A percentile compares a stretch with the other conserved stretches of the same genome.
phyloP scores from a whole-genome alignment of 1,140 invertebrate genomes.

The Gonatopus flavifemur region DNA sequence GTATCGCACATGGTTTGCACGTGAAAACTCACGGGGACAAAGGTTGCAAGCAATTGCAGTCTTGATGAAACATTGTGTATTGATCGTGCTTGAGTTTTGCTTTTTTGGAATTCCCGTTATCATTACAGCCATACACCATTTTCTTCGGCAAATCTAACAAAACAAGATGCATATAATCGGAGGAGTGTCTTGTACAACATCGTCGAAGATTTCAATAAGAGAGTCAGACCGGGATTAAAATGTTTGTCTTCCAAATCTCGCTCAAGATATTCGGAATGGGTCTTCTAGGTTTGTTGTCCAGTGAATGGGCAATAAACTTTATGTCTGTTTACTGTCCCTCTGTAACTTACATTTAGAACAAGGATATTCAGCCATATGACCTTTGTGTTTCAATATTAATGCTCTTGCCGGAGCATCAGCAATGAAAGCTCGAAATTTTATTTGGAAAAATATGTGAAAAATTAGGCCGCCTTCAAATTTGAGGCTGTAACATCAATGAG shows the following conservation, averaged over 20 bases:
- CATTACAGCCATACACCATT: slow-evolving; percentile 4
- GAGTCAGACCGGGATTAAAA: slow-evolving; percentile 1
- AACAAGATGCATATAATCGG: slow-evolving; percentile 16
- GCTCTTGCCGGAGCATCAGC: slow-evolving; percentile 14
- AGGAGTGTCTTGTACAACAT: slow-evolving; percentile 2
- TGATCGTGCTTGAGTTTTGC: neutral
- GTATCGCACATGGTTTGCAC: slow-evolving; percentile 11
- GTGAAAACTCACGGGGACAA: slow-evolving; percentile 21
- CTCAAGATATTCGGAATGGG: slow-evolving; percentile 14
- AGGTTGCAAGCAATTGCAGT: slow-evolving; percentile 1
- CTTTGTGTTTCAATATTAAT: slow-evolving; percentile 17
- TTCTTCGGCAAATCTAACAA: slow-evolving; percentile 10
- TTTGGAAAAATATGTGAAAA: neutral
- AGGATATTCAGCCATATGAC: slow-evolving; percentile 7
- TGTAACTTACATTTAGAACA: slow-evolving; percentile 16
- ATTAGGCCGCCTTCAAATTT: neutral
- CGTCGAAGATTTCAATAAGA: slow-evolving; percentile 1
- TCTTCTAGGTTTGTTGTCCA: slow-evolving; percentile 3
- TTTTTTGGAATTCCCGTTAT: slow-evolving; percentile 5
- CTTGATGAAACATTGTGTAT: slow-evolving; percentile 7
- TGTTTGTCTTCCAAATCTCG: slow-evolving; percentile 7
- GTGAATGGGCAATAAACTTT: neutral
- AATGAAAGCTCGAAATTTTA: slow-evolving; percentile 8
- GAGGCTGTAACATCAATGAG: neutral
- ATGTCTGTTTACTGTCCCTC: neutral